Evolutionary conservation across 2,113 vertebrate genomes (phyloP), one percentile per base, ranked within the genome.

Genomic region (Erinaceus europaeus): DNA sequence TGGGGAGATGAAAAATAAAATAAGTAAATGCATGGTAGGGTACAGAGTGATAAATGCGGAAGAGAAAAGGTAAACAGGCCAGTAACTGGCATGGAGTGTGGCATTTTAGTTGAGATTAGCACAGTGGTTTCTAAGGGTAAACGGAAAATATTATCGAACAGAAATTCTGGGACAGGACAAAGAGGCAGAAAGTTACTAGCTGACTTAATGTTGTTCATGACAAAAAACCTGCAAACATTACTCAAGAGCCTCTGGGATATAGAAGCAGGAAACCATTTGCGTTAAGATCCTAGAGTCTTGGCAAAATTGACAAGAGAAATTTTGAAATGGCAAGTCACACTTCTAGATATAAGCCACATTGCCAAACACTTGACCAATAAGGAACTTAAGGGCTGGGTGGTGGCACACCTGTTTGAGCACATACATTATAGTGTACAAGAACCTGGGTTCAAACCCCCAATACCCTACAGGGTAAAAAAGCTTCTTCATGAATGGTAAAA

Each of bases 91-190:
- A 65, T 8, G 13, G 48, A 65, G 4, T 57, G 7, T 36, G 21
- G 32, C n/a, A 59, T 61, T 78, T 55, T 69, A 59, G 27, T 44
- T 59, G 75, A 84, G 40, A 69, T 12, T 27, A n/a, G 9, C 48
- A 82, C 6, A 29, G 6, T 73, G 17, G 5, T 68, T 77, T 9
- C 27, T 64, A 76, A 74, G 13, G 29, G 32, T 32, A 59, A 78
- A 81, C 64, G 57, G 40, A 78, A 84, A 88, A 62, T 40, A 68
- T 62, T 79, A 57, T 67, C 55, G 5, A 89, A 74, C 23, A 73
- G 52, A 69, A 5, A 34, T 53, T 80, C 53, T 57, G 21, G 5
- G 32, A 59, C 5, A 78, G 76, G 29, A n/a, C 15, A 23, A 42
- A n/a, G 36, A 65, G 61, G 59, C 29, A 88, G 38, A 82, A 32